Percentiles rank a stretch among this genome's conserved stretches.
These are phyloP conservation scores for Trematocara zebra DNA, from an alignment of 2,113 vertebrate genomes.

Conservation along the genomic window DNA sequence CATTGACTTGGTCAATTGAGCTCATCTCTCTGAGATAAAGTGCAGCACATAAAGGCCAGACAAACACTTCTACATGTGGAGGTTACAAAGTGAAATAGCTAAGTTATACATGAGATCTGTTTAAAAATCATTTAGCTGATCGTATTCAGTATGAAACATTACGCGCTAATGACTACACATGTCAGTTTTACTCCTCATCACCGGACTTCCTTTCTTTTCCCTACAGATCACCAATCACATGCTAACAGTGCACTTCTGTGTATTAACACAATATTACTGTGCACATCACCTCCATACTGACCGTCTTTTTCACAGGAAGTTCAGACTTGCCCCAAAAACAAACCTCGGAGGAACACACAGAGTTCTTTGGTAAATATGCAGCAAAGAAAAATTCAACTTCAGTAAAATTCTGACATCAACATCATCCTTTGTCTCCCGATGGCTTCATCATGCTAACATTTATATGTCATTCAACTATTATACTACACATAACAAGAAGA, in stretches of 20 bases:
- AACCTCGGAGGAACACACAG: background rate
- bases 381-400: background rate
- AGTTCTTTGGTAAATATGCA: background rate
- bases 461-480: background rate
- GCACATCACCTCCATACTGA: background rate
- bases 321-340: background rate
- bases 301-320: background rate
- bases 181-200: background rate
- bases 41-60: background rate
- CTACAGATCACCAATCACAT: background rate
- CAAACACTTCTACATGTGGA: background rate
- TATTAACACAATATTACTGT: background rate
- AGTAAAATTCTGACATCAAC: background rate
- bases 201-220: background rate
- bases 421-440: background rate
- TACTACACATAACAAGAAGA: background rate
- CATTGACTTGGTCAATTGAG: background rate
- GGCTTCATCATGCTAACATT: background rate
- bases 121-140: background rate
- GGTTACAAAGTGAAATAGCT: background rate
- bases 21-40: background rate
- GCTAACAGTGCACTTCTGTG: background rate
- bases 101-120: background rate
- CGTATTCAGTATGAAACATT: background rate
- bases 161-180: background rate